phyloP scores from a whole-genome alignment of 2,797 vertebrate species.

The Sylvilagus floridanus region DNA sequence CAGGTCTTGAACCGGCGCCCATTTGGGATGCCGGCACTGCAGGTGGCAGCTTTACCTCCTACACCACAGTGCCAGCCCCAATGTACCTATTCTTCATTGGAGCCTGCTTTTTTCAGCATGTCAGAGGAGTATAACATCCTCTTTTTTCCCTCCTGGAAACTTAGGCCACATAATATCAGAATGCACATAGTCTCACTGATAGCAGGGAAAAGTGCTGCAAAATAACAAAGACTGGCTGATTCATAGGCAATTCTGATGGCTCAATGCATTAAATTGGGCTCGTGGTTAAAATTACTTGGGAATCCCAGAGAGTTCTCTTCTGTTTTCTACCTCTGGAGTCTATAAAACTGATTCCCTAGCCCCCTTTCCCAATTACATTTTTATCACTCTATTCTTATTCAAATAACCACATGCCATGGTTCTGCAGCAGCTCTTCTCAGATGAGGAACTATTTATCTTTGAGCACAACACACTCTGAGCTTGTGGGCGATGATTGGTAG shows the following conservation, averaged over 20 bases:
- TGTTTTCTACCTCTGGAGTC: conserved; percentile 41
- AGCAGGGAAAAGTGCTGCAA: neutral
- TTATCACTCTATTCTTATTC: conserved; percentile 63
- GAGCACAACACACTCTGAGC: conserved; percentile 32
- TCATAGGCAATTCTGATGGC: neutral
- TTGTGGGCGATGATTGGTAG: neutral
- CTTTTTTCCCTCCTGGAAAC: neutral
- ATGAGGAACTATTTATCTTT: conserved; percentile 52
- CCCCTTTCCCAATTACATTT: conserved; percentile 59
- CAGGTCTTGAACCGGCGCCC: no score
- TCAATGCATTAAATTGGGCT: neutral
- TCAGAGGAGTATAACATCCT: neutral
- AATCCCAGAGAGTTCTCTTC: conserved; percentile 52
- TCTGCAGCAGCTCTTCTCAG: conserved; percentile 7
- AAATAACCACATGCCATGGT: conserved; percentile 40
- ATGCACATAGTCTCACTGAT: neutral
- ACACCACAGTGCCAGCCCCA: no score
- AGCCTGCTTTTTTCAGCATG: neutral
- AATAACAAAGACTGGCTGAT: neutral
- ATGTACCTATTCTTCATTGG: neutral
- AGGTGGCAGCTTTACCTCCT: no score
- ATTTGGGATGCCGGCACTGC: no score
- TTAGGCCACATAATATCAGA: neutral
- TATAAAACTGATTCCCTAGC: conserved; percentile 30
- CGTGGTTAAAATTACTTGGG: conserved; percentile 57